phyloP scores from a whole-genome alignment of 2,113 vertebrate species.

The Psammodynastes pulverulentus region DNA sequence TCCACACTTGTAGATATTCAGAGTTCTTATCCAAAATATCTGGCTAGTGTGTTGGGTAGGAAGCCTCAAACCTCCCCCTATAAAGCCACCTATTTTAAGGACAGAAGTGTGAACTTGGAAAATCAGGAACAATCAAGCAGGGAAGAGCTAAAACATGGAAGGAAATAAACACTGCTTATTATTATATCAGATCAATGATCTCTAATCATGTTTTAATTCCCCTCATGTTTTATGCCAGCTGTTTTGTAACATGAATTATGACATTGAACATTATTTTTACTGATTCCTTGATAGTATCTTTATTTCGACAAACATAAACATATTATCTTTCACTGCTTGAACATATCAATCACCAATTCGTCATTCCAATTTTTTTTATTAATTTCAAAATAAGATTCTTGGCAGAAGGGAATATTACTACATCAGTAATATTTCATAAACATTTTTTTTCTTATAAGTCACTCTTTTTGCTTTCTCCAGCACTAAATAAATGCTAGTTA shows the following conservation, averaged over 20 bases:
- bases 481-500: background rate
- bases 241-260: background rate
- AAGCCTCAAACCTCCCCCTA: background rate
- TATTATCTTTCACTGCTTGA: background rate
- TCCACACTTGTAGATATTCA: background rate
- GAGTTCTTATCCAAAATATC: background rate
- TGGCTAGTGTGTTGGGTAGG: background rate
- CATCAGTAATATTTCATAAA: background rate
- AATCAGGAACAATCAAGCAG: too few species aligned
- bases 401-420: background rate
- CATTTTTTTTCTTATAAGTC: background rate
- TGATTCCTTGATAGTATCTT: background rate
- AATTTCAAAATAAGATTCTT: background rate
- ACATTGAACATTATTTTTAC: background rate
- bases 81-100: background rate
- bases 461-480: background rate
- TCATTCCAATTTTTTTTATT: background rate
- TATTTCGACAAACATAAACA: slow-evolving; percentile 3
- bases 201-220: background rate
- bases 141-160: background rate
- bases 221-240: background rate
- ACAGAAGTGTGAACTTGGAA: too few species aligned
- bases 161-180: background rate
- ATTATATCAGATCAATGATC: background rate
- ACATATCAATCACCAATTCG: background rate